Base-by-base conservation (phyloP, 2,888 invertebrate genomes). In the Eubasilissa splendida region DNA sequence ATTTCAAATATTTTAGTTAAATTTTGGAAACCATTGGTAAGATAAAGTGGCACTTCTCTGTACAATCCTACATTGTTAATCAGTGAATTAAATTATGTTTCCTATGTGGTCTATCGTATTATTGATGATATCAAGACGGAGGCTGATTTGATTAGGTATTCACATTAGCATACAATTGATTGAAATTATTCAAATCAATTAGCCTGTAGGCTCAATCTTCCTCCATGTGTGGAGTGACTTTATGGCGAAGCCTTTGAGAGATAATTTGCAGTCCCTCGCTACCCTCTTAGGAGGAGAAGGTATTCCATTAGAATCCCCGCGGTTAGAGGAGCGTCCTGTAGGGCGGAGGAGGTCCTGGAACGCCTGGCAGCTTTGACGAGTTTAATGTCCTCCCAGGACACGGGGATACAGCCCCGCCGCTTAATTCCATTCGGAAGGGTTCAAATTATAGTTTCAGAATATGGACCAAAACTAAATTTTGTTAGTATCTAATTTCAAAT, bases 381-480 rank as follows among this genome's bases (percentile, higher is more conserved):
- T 42, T 42, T 11, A 63, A 33, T 63, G 63, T 63, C 63, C 33
- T 63, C 33, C 42, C 42, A 42, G 42, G 33, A 12, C 63, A 33
- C 2, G 33, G 12, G 12, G 22, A 42, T 5, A 42, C 42, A 42
- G 42, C 4, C 42, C 42, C 42, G n/a, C n/a, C 68, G 50, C 14
- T 68, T 68, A 68, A 68, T 68, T 68, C 68, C 50, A 68, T 68
- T 68, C 50, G 33, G 14, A 14, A 68, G 68, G 68, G 68, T 68
- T 50, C 68, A 50, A 42, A 68, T 63, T 63, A 42, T 11, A 63
- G 68, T 42, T 42, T 42, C 42, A 7, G 42, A 42, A 42, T 42
- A 42, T 42, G 42, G 42, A 42, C 42, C 42, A 42, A 42, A 42
- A 42, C 42, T 42, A 42, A 42, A 42, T 42, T 42, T 7, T 42